Evolutionary conservation across 2,797 vertebrate genomes (phyloP).

Genomic region (Allobates femoralis): DNA sequence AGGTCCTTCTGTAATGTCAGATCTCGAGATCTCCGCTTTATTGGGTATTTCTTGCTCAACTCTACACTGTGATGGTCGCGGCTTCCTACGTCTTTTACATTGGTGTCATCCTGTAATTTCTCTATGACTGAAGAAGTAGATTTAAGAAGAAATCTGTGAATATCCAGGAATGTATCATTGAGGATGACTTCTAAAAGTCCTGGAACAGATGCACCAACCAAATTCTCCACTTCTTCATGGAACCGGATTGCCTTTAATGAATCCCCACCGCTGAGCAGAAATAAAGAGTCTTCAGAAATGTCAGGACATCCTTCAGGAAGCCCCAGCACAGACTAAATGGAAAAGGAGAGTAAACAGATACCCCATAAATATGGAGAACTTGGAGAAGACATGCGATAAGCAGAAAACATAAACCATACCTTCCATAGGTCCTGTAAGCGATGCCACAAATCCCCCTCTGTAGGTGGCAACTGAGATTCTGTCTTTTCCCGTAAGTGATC

Average conservation of each 20-base stretch:
- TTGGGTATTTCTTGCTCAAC: background rate
- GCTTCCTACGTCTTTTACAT: slow-evolving; percentile 42
- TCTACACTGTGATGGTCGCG: background rate
- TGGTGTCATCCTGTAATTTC: slow-evolving; percentile 58
- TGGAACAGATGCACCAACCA: slow-evolving; percentile 74
- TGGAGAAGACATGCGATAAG: background rate
- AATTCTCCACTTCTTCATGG: slow-evolving; percentile 78
- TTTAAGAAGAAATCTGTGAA: slow-evolving; percentile 77
- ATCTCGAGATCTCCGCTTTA: slow-evolving; percentile 52
- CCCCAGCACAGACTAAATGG: slow-evolving; percentile 79
- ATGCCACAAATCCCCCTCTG: slow-evolving; percentile 76
- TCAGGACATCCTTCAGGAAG: slow-evolving; percentile 71
- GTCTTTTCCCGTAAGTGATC: slow-evolving; percentile 72
- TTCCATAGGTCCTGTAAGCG: slow-evolving; percentile 86
- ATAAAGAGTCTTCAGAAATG: slow-evolving; percentile 78
- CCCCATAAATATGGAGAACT: background rate
- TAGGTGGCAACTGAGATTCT: slow-evolving; percentile 66
- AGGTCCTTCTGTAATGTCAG: background rate
- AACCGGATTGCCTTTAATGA: slow-evolving; percentile 87
- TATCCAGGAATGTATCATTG: slow-evolving; percentile 78
- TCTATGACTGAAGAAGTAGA: slow-evolving; percentile 63
- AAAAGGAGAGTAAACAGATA: background rate
- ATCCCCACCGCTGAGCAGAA: slow-evolving; percentile 90
- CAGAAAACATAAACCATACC: slow-evolving; percentile 73
- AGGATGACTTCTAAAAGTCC: slow-evolving; percentile 88